phyloP scores from a whole-genome alignment of 2,113 vertebrate species.

The Pagrus major region DNA sequence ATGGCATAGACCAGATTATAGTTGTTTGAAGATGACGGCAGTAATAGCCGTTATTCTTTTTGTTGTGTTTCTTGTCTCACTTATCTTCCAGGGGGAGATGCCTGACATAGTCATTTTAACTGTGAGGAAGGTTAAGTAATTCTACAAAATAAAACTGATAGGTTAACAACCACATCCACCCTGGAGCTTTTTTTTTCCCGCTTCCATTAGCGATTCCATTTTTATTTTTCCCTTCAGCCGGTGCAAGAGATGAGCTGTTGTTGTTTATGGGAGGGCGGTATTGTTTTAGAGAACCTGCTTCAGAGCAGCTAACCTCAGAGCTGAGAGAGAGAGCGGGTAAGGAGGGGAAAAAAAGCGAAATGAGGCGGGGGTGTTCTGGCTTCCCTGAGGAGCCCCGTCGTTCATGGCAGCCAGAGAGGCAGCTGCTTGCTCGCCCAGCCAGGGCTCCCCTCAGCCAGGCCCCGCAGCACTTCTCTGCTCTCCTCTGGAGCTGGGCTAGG shows the following conservation, averaged over 20 bases:
- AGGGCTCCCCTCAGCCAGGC: slow-evolving; percentile 73
- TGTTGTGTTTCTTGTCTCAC: slow-evolving; percentile 62
- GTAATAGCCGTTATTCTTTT: slow-evolving; percentile 71
- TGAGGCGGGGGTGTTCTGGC: slow-evolving; percentile 43
- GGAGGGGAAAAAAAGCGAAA: slow-evolving; percentile 7
- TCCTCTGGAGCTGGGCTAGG: slow-evolving; percentile 64
- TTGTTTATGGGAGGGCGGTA: slow-evolving; percentile 44
- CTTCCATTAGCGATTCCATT: slow-evolving; percentile 33
- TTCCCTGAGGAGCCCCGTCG: slow-evolving; percentile 60
- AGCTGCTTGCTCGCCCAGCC: slow-evolving; percentile 75
- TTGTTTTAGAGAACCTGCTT: slow-evolving; percentile 55
- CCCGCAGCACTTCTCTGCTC: slow-evolving; percentile 72
- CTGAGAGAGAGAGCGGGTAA: background rate
- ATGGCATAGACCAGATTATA: slow-evolving; percentile 73
- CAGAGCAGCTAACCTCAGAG: slow-evolving; percentile 46
- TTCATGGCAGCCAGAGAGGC: slow-evolving; percentile 72
- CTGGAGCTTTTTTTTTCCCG: slow-evolving; percentile 23
- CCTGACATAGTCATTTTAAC: slow-evolving; percentile 67
- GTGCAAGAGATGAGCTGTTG: slow-evolving; percentile 40
- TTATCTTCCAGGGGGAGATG: slow-evolving; percentile 57
- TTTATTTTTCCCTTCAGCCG: slow-evolving; percentile 46
- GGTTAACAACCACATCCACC: slow-evolving; percentile 38
- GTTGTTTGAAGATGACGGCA: slow-evolving; percentile 65
- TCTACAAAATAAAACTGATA: slow-evolving; percentile 68
- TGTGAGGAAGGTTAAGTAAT: slow-evolving; percentile 68